phyloP scores from a whole-genome alignment of 2,113 vertebrate species.

The Aptenodytes forsteri region DNA sequence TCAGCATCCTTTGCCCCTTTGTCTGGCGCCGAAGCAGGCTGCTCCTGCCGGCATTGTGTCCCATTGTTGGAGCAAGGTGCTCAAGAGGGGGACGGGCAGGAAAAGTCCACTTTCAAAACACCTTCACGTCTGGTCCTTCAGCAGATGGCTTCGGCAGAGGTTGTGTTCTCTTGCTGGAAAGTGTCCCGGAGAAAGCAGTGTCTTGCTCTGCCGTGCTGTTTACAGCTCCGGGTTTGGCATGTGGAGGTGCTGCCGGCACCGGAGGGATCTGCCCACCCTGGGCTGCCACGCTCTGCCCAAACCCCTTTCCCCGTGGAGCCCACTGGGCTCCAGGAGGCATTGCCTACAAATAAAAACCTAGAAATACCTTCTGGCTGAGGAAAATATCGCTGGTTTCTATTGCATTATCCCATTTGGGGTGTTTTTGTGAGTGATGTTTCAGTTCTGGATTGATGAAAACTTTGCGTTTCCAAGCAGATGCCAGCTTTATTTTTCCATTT shows the following conservation, averaged over 20 bases:
- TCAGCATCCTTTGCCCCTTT: not conserved
- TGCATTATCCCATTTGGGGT: not conserved
- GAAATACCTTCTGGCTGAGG: not conserved
- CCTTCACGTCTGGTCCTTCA: not conserved
- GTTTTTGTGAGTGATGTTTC: not conserved
- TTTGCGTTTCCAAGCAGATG: not conserved
- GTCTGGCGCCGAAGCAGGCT: not conserved
- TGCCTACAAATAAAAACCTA: not conserved
- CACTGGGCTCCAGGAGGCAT: not conserved
- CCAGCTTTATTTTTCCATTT: not conserved
- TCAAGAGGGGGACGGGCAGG: not conserved
- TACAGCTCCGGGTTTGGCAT: not conserved
- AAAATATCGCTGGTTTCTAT: not conserved
- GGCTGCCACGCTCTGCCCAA: not conserved
- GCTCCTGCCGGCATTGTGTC: not conserved
- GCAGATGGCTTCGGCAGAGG: conserved; percentile 30
- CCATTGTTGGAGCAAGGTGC: not conserved
- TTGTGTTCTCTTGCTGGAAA: conserved; percentile 7
- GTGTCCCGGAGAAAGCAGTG: not conserved
- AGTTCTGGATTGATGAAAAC: not conserved
- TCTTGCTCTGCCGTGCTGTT: no score
- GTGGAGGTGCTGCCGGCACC: not conserved
- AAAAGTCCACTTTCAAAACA: not conserved
- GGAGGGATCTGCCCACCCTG: not conserved
- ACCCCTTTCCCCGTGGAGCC: not conserved